Percentiles rank a stretch among this genome's conserved stretches.
Conservation (phyloP, 2,888 invertebrate genomes). For the Parnassius orleans region DNA sequence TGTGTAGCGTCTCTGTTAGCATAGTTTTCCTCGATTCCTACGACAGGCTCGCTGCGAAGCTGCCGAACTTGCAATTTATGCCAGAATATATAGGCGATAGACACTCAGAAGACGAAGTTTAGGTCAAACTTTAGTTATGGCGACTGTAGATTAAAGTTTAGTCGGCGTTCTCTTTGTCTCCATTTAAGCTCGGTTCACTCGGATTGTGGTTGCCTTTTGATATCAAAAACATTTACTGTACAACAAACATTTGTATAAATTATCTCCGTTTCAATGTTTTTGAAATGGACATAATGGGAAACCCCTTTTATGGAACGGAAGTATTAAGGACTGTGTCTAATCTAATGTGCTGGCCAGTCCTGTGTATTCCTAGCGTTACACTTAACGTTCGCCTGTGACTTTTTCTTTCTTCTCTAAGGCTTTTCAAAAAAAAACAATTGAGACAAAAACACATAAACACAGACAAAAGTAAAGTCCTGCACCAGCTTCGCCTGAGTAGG, state of each 20-base stretch:
- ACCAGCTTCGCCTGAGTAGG: no score
- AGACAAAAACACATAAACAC: no score
- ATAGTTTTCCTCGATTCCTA: slow-evolving; percentile 43
- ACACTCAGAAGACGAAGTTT: slow-evolving; percentile 39
- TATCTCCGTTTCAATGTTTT: slow-evolving; percentile 30
- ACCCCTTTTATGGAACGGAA: no score
- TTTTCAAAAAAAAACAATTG: no score
- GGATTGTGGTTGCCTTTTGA: slow-evolving; percentile 36
- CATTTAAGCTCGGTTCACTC: slow-evolving; percentile 15
- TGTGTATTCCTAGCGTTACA: no score
- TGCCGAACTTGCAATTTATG: slow-evolving; percentile 57
- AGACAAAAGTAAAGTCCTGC: no score
- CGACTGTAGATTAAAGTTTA: slow-evolving; percentile 55
- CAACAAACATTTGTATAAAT: slow-evolving; percentile 28
- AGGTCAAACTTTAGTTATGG: slow-evolving; percentile 43
- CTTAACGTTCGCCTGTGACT: no score
- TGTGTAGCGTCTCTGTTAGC: slow-evolving; percentile 32
- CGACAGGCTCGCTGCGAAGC: slow-evolving; percentile 27
- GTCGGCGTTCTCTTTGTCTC: slow-evolving; percentile 33
- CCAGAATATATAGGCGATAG: slow-evolving; percentile 49
- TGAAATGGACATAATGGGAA: slow-evolving; percentile 1
- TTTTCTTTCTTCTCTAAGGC: no score
- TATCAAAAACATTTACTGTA: slow-evolving; percentile 28
- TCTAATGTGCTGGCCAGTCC: no score
- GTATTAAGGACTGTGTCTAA: no score